Evolutionary conservation across 2,888 invertebrate species (phyloP), one percentile per base, ranked within the genome.

Genomic region (Heliconius sara): DNA sequence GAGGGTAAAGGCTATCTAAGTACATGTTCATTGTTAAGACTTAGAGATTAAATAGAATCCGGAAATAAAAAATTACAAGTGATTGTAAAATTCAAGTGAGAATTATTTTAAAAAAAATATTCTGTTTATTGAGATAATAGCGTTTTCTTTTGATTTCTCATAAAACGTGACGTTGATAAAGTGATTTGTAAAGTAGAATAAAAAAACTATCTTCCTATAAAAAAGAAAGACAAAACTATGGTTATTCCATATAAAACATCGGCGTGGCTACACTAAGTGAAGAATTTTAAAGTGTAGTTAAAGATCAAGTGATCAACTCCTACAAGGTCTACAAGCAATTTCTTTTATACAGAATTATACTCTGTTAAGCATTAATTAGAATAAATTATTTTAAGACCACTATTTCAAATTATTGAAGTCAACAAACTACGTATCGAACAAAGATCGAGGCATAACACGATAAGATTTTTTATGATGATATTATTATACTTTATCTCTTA

Each of bases 341-440:
- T 22, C 19, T 52, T 57, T 22, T 22, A 57, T 22, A 57, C 22
- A 57, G 22, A 57, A 3, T 57, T 57, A 22, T 57, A 57, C 22
- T 57, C 22, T 47, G 0, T n/a, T 22, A 57, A 22, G 57, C 22
- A 9, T 22, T 3, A 22, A 57, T 10, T 34, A 22, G 3, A 4
- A 39, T n/a, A n/a, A n/a, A n/a, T 19, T 68, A 68, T n/a, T 68
- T 34, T 39, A 67, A 34, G 10, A 6, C 2, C 5, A 22, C 9
- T 16, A 12, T 39, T n/a, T n/a, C 39, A 39, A 39, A 39, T n/a
- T 67, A 63, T 67, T 68, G 30, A 68, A 68, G 68, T 68, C 68
- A 68, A 68, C 39, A 68, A 68, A 68, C 39, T 68, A n/a, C 68
- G 68, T 68, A 68, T 68, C 68, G 27, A 34, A 67, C 63, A 67